These are phyloP conservation scores for Frankliniella intonsa DNA, from an alignment of 2,888 invertebrate species.

Conservation along the genomic window DNA sequence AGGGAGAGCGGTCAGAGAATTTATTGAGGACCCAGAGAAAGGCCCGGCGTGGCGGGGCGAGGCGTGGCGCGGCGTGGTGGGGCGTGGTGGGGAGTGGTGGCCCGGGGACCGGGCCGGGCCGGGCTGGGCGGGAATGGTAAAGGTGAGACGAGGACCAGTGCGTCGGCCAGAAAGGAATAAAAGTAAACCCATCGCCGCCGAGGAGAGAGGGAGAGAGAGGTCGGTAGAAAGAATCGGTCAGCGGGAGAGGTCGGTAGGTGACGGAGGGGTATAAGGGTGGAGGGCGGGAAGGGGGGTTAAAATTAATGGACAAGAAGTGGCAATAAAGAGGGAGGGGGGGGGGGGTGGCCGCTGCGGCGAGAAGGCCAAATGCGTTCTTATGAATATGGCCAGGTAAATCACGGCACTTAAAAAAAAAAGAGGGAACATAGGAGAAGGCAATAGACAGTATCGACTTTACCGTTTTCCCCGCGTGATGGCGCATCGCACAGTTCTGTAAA, in stretches of 20 bases:
- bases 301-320: slow-evolving; percentile 20
- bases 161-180: slow-evolving; percentile 19
- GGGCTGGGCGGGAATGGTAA: not conserved
- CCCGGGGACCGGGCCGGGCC: too few species aligned
- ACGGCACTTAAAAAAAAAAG: too few species aligned
- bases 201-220: not conserved
- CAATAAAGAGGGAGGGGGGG: not conserved
- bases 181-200: slow-evolving; percentile 2
- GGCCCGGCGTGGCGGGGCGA: not conserved
- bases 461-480: too few species aligned
- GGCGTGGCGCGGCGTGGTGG: not conserved
- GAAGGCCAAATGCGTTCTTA: not conserved
- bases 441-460: too few species aligned
- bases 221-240: not conserved
- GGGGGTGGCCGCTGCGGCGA: not conserved
- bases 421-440: too few species aligned
- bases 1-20: not conserved
- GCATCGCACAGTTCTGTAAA: too few species aligned
- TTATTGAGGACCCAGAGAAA: slow-evolving; percentile 12
- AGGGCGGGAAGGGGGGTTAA: not conserved
- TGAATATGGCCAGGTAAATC: not conserved
- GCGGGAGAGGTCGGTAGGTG: not conserved
- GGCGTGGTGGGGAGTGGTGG: not conserved
- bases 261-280: not conserved
- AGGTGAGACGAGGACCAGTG: slow-evolving; percentile 8